These are phyloP conservation scores for Drepana arcuata DNA, from an alignment of 1,140 invertebrate genomes.

Conservation along the genomic window DNA sequence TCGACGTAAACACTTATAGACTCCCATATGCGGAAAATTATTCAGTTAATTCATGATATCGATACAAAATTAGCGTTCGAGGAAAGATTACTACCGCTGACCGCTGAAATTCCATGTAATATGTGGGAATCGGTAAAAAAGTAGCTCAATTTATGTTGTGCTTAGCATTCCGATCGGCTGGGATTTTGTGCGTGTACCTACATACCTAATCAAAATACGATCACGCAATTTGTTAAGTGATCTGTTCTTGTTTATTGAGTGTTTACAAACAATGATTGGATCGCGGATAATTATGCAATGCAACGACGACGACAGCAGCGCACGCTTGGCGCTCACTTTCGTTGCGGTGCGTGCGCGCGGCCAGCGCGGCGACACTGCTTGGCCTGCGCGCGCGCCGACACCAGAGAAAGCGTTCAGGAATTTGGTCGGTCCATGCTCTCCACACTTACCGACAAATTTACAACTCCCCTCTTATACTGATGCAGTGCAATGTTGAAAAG, in stretches of 20 bases:
- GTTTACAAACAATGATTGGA: conserved; percentile 67
- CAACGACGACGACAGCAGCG: conserved; percentile 54
- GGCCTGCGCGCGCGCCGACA: conserved; percentile 22
- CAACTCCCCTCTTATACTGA: too few species aligned
- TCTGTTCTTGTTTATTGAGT: conserved; percentile 41
- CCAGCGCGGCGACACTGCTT: conserved; percentile 2
- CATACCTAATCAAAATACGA: conserved; percentile 39
- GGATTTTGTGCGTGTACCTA: conserved; percentile 13
- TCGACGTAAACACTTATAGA: too few species aligned
- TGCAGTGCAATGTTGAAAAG: too few species aligned
- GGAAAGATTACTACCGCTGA: too few species aligned
- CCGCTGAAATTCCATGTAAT: too few species aligned
- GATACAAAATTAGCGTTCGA: too few species aligned
- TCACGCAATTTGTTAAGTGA: conserved; percentile 38
- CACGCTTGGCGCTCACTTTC: conserved; percentile 52
- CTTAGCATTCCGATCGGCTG: too few species aligned
- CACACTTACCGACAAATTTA: conserved; percentile 12
- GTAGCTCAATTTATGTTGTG: too few species aligned
- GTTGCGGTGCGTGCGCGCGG: conserved; percentile 38
- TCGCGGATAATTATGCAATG: conserved; percentile 65
- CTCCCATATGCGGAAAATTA: too few species aligned
- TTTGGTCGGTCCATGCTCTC: conserved; percentile 44
- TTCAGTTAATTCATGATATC: too few species aligned
- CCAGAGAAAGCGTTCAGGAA: conserved; percentile 67
- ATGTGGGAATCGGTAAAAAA: too few species aligned